These are phyloP conservation scores for Acrocephalus arundinaceus DNA, from an alignment of 2,113 vertebrate species.

Conservation along the genomic window DNA sequence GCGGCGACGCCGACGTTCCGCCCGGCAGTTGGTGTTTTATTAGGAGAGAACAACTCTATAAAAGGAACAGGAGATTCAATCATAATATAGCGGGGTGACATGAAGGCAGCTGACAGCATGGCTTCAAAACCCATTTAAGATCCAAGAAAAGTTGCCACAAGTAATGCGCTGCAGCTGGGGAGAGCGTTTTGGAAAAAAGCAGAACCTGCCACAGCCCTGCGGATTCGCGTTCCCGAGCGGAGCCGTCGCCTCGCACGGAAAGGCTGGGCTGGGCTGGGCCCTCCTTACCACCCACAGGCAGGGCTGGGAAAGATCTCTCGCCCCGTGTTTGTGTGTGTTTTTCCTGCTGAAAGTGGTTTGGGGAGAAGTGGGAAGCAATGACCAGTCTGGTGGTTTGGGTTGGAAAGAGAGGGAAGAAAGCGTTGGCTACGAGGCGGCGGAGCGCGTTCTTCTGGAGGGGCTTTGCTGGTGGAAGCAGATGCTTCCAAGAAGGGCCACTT, in stretches of 20 bases:
- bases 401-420: not conserved
- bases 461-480: not conserved
- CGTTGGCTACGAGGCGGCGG: not conserved
- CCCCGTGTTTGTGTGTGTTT: not conserved
- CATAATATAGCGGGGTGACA: slow-evolving; percentile 76
- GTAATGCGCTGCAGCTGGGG: slow-evolving; percentile 77
- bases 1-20: slow-evolving; percentile 62
- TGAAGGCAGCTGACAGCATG: slow-evolving; percentile 79
- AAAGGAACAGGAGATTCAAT: slow-evolving; percentile 84
- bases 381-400: slow-evolving; percentile 17
- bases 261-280: not conserved
- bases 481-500: slow-evolving; percentile 10
- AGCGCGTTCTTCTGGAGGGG: not conserved
- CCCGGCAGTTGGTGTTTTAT: slow-evolving; percentile 79
- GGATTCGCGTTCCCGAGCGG: slow-evolving; percentile 52
- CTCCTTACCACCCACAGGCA: slow-evolving; percentile 45
- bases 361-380: slow-evolving; percentile 14
- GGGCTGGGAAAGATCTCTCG: not conserved
- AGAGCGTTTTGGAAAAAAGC: slow-evolving; percentile 62
- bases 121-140: slow-evolving; percentile 80
- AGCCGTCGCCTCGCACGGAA: slow-evolving; percentile 29
- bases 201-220: slow-evolving; percentile 62
- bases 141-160: slow-evolving; percentile 74
- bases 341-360: slow-evolving; percentile 27
- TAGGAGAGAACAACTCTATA: slow-evolving; percentile 87